Evolutionary conservation across 2,888 invertebrate genomes (phyloP), one percentile per base, ranked within the genome.

Genomic region (Sarcophaga carnaria): DNA sequence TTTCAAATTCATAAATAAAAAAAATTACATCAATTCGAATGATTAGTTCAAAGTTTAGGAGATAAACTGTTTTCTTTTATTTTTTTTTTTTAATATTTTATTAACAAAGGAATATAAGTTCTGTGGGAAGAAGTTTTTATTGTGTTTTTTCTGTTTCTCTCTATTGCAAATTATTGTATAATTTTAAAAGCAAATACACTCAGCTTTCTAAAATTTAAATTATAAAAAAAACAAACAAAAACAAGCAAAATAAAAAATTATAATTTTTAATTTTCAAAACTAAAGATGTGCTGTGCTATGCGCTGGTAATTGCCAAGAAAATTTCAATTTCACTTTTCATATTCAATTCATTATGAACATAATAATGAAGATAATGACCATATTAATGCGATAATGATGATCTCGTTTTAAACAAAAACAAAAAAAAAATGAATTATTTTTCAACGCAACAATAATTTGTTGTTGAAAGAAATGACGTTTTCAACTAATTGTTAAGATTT

Each of bases 281-380:
- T 14, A 54, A 54, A 14, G 5, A 54, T 12, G 4, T 4, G 54
- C 17, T 49, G 49, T 49, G 54, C 17, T 49, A 14, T 49, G 54
- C 37, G 14, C 37, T 69, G 54, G 3, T 63, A 79, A 45, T 74
- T 60, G 47, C 17, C 70, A 72, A 72, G 6, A 14, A 72, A 83
- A 71, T 60, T 67, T 72, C 4, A 62, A 80, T 81, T 72, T 84
- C 66, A 80, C 70, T 84, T 80, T 83, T 75, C 47, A 72, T 25
- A 22, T 60, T n/a, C 67, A 72, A 17, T 49, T 74, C 49, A 75
- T 69, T 69, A 80, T 47, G 67, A 47, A 14, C 54, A 54, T 54
- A 54, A 54, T 54, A 54, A 54, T 54, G 54, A 54, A 12, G 17
- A 54, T 17, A 54, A 54, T 54, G 54, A 5, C 54, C 54, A 17